Conservation (phyloP, 2,797 vertebrate genomes). For the Apogon talboti region DNA sequence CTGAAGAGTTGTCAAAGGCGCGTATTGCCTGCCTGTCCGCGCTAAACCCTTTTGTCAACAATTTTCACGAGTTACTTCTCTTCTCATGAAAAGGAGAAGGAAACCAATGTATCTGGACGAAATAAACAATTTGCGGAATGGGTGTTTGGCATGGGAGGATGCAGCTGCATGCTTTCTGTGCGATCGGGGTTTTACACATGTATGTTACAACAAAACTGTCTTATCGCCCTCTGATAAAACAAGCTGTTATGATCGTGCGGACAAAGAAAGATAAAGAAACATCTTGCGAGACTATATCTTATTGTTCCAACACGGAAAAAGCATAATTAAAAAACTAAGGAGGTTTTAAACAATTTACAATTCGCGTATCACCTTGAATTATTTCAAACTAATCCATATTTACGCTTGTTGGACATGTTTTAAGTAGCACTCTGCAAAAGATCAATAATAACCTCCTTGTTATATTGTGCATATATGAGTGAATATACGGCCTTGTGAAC, state of each 20-base stretch:
- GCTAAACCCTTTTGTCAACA: slow-evolving; percentile 66
- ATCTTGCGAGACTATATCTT: too few relatives aligned
- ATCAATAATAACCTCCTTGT: not conserved
- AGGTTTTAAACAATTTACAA: too few relatives aligned
- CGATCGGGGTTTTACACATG: slow-evolving; percentile 45
- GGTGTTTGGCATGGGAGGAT: slow-evolving; percentile 35
- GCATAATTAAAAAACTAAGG: too few relatives aligned
- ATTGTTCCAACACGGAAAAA: too few relatives aligned
- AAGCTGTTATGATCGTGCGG: slow-evolving; percentile 23
- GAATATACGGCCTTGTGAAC: too few relatives aligned
- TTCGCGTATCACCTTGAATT: slow-evolving; percentile 5
- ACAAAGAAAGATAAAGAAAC: slow-evolving; percentile 45
- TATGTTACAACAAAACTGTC: slow-evolving; percentile 55
- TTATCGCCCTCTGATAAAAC: slow-evolving; percentile 57
- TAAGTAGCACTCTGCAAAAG: slow-evolving; percentile 1
- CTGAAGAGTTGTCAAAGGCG: slow-evolving; percentile 60
- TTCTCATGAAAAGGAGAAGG: slow-evolving; percentile 45
- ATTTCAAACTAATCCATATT: slow-evolving; percentile 32
- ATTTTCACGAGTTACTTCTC: slow-evolving; percentile 52
- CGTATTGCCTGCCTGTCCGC: slow-evolving; percentile 72
- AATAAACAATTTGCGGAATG: slow-evolving; percentile 17
- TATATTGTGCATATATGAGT: not conserved
- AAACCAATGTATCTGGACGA: slow-evolving; percentile 48
- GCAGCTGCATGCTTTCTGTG: slow-evolving; percentile 30
- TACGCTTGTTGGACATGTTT: slow-evolving; percentile 42